Base-by-base conservation (phyloP, 2,888 invertebrate genomes). In the Lasioglossum calceatum region DNA sequence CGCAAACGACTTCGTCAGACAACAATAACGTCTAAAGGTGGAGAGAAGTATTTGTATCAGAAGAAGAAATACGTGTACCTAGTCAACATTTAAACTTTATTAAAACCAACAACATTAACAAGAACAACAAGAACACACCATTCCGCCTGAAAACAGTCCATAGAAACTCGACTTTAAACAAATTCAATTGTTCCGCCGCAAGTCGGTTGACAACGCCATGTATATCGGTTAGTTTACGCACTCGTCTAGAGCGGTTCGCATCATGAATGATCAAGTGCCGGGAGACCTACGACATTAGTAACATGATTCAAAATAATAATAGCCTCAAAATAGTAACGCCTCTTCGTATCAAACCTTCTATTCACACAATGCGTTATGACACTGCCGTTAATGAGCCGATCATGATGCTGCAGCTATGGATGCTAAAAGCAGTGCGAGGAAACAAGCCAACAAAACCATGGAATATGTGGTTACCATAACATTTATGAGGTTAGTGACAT, bases 281-380 rank as follows among this genome's bases (percentile, higher is more conserved):
- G 91, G 90, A 83, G 75, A 94, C 94, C 94, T 94, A 93, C 92
- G 94, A 93, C 93, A 94, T 94, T 93, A 94, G 92, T 92, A 92
- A 92, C 88, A 92, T 86, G 90, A 90, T 92, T 92, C 89, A 91
- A 74, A 92, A 90, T 91, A 89, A 81, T 81, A 85, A 88, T 84
- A 87, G 87, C 86, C 86, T 77, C 82, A 50, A 78, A 75, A 74
- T 64, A 76, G 76, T 64, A 32, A 84, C 78, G 79, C 84, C 83
- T 82, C 74, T 64, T 75, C 81, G 79, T 75, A 78, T 80, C 89
- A 88, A 80, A 87, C 87, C 89, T 89, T 85, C 85, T 77, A 85
- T 87, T 89, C 76, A 81, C 82, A 84, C 75, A 84, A 82, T 86
- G 76, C 82, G 84, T 84, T 82, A 81, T 84, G 77, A 81, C 71